These are phyloP conservation scores for Chrysomela aeneicollis DNA, from an alignment of 2,888 invertebrate genomes.

Conservation along the genomic window DNA sequence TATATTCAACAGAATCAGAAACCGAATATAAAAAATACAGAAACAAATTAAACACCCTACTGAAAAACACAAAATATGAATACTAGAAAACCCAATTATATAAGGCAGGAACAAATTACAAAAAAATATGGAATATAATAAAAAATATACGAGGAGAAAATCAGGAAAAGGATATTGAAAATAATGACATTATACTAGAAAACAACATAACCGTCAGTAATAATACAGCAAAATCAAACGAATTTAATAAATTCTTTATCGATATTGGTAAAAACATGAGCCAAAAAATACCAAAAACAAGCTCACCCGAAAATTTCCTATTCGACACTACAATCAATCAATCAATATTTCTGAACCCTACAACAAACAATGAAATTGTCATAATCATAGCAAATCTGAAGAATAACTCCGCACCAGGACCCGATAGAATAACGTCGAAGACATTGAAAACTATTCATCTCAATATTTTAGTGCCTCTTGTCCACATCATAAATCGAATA, in stretches of 20 bases:
- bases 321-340: background rate
- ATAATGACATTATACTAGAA: slow-evolving; percentile 14
- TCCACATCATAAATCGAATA: background rate
- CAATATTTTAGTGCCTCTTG: slow-evolving; percentile 14
- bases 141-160: slow-evolving; percentile 14
- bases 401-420: slow-evolving; percentile 10
- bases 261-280: slow-evolving; percentile 5
- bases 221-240: slow-evolving; percentile 13
- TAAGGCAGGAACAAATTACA: slow-evolving; percentile 4
- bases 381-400: slow-evolving; percentile 11
- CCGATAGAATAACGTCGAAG: slow-evolving; percentile 3
- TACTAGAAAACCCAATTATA: slow-evolving; percentile 2
- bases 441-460: background rate
- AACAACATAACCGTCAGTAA: slow-evolving; percentile 16
- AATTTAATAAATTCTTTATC: slow-evolving; percentile 7
- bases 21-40: slow-evolving; percentile 6
- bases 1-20: background rate
- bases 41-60: background rate
- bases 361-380: slow-evolving; percentile 3
- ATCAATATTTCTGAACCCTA: background rate
- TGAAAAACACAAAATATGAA: slow-evolving; percentile 1
- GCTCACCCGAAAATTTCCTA: slow-evolving; percentile 5
- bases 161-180: slow-evolving; percentile 3
- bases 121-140: slow-evolving; percentile 15
- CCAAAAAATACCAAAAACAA: slow-evolving; percentile 1